phyloP scores from a whole-genome alignment of 92 coral and sea anemone genomes.

The Actinostola sp. region DNA sequence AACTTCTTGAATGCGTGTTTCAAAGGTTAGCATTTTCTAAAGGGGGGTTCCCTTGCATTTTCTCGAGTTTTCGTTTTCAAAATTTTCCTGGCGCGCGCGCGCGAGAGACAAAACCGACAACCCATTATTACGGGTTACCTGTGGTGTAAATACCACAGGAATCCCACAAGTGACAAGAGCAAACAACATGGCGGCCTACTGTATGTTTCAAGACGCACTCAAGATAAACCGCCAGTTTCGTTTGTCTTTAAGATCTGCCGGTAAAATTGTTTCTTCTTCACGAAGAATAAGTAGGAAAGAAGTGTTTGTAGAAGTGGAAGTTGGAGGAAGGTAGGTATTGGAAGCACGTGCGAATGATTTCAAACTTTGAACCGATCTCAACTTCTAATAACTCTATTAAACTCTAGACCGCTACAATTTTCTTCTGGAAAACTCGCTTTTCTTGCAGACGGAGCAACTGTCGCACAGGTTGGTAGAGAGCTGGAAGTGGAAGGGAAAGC shows the following conservation, averaged over 20 bases:
- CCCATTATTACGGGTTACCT: constrained; percentile 3
- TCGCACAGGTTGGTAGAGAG: constrained; percentile 61
- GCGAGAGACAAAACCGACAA: too few species aligned
- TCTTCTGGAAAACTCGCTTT: constrained; percentile 77
- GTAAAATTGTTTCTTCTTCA: background rate
- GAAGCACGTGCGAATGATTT: background rate
- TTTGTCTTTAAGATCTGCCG: constrained; percentile 1
- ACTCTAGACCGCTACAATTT: constrained; percentile 61
- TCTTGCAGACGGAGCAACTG: constrained; percentile 81
- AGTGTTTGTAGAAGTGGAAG: constrained; percentile 59
- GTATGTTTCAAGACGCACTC: constrained; percentile 12
- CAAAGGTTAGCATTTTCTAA: too few species aligned
- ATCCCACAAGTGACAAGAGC: background rate
- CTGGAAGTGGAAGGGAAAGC: too few species aligned
- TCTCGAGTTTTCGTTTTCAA: too few species aligned
- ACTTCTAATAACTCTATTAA: background rate
- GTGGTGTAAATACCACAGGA: constrained; percentile 18
- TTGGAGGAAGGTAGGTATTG: constrained; percentile 50
- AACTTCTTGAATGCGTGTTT: too few species aligned
- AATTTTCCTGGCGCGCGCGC: too few species aligned
- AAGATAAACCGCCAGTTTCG: constrained; percentile 10
- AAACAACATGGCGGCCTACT: constrained; percentile 68
- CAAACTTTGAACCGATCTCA: background rate
- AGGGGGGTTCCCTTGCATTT: too few species aligned
- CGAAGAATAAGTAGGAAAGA: constrained; percentile 41